Evolutionary conservation across 2,113 vertebrate genomes (phyloP), one percentile per base, ranked within the genome.

Genomic region (Forbesichthys agassizii): DNA sequence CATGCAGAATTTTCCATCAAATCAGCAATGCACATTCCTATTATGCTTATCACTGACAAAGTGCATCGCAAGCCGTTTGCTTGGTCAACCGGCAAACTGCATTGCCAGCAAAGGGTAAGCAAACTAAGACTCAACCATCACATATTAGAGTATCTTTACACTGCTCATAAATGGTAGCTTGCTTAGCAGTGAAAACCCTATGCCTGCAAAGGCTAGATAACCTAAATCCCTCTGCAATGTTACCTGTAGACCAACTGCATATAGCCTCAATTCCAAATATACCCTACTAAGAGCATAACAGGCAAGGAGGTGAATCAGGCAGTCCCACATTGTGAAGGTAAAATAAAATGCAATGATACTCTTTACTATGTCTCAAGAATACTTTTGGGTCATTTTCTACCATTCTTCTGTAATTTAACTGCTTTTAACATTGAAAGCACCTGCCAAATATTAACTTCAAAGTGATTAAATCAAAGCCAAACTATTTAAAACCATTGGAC

Each of bases 51-150:
- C 81, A 73, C 67, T 47, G 27, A 57, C 78, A 53, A 12, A 54
- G 52, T 14, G 55, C 69, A 69, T 60, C 59, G 70, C 73, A 74
- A 61, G 73, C 52, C 59, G 63, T 76, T 76, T 80, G 69, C 80
- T 79, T 74, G 85, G 80, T 72, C 73, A 77, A 80, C 66, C 66
- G 75, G 73, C 64, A 83, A 80, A 86, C 66, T 86, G 80, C 82
- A 69, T 33, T 73, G 63, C 64, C 71, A 76, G 84, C 80, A 68
- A 77, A 77, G 74, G 64, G 73, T 69, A 64, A 82, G 83, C 69
- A 75, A 77, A 27, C 27, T 27, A 27, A 83, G 64, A 16, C 54
- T 56, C 52, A 18, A 54, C 13, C 52, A 54, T 48, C 48, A 49
- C 20, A 27, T 14, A 69, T 72, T 53, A 60, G 59, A 58, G 48